Conservation (phyloP, 2,888 invertebrate species). For the Melangyna quadrimaculata region DNA sequence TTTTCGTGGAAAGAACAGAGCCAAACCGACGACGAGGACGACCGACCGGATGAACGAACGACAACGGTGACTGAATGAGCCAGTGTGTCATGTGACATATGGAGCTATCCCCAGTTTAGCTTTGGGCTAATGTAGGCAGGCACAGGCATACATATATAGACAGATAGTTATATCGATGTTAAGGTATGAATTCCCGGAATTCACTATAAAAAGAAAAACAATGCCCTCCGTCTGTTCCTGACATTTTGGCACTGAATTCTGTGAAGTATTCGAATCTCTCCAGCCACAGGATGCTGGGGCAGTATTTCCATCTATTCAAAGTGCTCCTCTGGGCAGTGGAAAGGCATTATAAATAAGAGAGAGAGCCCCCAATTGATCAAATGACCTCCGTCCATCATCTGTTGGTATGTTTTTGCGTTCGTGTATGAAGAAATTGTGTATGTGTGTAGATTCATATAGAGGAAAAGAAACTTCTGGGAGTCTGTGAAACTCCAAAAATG, state of each 20-base stretch:
- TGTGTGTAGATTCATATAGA: neutral
- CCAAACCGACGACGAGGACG: neutral
- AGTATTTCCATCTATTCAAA: constrained; percentile 1
- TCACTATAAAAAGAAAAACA: constrained; percentile 36
- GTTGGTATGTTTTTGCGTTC: neutral
- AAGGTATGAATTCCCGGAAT: constrained; percentile 2
- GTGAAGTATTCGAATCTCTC: constrained; percentile 52
- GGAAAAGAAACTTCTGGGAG: neutral
- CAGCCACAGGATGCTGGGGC: neutral
- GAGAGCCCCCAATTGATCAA: constrained; percentile 42
- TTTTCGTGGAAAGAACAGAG: constrained; percentile 32
- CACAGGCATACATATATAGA: neutral
- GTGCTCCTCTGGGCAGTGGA: neutral
- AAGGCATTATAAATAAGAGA: constrained; percentile 1
- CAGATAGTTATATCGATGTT: neutral
- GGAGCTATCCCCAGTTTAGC: constrained; percentile 56
- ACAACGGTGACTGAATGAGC: constrained; percentile 47
- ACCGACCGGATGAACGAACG: constrained; percentile 19
- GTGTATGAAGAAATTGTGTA: too few species aligned
- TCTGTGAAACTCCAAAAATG: neutral
- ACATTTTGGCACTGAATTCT: constrained; percentile 39
- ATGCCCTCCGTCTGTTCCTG: constrained; percentile 51
- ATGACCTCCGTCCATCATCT: constrained; percentile 40
- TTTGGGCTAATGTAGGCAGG: constrained; percentile 24
- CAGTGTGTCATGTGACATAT: constrained; percentile 66